These are phyloP conservation scores for Lophius piscatorius DNA, from an alignment of 2,113 vertebrate species.

Conservation along the genomic window DNA sequence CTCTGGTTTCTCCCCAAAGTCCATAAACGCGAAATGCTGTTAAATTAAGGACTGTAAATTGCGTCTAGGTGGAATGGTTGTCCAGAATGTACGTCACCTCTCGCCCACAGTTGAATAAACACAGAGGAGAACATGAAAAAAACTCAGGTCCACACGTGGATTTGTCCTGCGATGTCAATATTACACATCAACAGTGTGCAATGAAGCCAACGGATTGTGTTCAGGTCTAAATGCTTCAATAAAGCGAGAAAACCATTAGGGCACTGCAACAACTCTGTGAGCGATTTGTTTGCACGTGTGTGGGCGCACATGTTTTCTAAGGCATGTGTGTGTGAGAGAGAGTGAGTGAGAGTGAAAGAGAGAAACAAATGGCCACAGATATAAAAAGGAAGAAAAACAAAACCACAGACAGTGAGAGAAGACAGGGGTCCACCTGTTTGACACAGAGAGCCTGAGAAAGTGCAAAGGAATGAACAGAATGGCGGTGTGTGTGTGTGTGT, in stretches of 20 bases:
- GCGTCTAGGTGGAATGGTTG: too few relatives aligned
- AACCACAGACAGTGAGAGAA: slow-evolving; percentile 39
- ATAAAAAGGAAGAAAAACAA: slow-evolving; percentile 32
- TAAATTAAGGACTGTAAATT: too few relatives aligned
- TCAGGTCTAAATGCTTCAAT: too few relatives aligned
- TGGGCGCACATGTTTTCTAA: slow-evolving; percentile 1
- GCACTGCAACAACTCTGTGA: background rate
- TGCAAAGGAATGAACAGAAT: slow-evolving; percentile 71
- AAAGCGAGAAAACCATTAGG: background rate
- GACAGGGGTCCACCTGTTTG: slow-evolving; percentile 75
- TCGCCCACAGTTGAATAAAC: too few relatives aligned
- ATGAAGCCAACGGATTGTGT: too few relatives aligned
- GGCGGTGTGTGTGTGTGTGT: slow-evolving; percentile 35
- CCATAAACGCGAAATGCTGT: too few relatives aligned
- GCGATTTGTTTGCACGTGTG: slow-evolving; percentile 19
- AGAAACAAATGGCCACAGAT: slow-evolving; percentile 47
- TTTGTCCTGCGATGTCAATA: too few relatives aligned
- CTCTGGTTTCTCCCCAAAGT: too few relatives aligned
- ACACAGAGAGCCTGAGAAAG: slow-evolving; percentile 81
- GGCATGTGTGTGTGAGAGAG: slow-evolving; percentile 16
- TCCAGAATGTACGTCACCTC: too few relatives aligned
- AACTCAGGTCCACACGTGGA: too few relatives aligned
- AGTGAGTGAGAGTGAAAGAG: slow-evolving; percentile 14
- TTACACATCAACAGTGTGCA: too few relatives aligned
- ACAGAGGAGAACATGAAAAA: too few relatives aligned